Percentiles rank a stretch among this genome's conserved stretches.
phyloP scores from a whole-genome alignment of 1,140 invertebrate species.

The Eufriesea mexicana region DNA sequence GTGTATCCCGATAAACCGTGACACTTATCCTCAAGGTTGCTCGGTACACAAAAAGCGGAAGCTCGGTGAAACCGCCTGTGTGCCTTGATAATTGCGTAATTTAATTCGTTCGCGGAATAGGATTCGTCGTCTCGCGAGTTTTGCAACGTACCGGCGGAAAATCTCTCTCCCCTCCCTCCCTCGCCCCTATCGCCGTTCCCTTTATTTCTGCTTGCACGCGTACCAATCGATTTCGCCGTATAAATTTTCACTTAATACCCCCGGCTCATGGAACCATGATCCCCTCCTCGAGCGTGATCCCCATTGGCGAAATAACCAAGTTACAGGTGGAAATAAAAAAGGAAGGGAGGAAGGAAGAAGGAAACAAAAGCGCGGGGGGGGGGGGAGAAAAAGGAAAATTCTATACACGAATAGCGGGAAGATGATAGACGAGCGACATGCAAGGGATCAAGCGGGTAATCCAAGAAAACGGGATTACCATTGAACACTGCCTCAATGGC shows the following conservation, averaged over 20 bases:
- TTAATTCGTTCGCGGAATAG: conserved; percentile 29
- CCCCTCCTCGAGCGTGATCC: background rate
- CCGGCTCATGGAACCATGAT: background rate
- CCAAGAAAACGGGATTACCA: conserved; percentile 37
- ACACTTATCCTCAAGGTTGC: conserved; percentile 33
- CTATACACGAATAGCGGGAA: background rate
- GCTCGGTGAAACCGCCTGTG: conserved; percentile 23
- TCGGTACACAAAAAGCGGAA: conserved; percentile 18
- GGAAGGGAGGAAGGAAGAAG: too few species aligned
- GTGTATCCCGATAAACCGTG: background rate
- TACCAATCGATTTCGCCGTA: conserved; percentile 35
- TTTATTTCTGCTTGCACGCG: background rate
- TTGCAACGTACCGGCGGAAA: conserved; percentile 1
- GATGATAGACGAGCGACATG: conserved; percentile 29
- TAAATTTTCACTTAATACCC: background rate
- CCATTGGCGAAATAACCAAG: background rate
- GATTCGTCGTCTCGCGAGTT: background rate
- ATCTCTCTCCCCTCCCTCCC: background rate
- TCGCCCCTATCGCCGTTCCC: background rate
- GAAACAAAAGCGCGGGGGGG: too few species aligned
- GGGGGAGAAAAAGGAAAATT: background rate
- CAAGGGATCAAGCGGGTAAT: background rate
- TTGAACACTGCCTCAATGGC: background rate
- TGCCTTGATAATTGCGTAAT: conserved; percentile 33
- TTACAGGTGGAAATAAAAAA: background rate